Percentiles rank a stretch among this genome's conserved stretches.
These are phyloP conservation scores for Eidolon dupreanum DNA, from an alignment of 2,797 vertebrate species.

Conservation along the genomic window DNA sequence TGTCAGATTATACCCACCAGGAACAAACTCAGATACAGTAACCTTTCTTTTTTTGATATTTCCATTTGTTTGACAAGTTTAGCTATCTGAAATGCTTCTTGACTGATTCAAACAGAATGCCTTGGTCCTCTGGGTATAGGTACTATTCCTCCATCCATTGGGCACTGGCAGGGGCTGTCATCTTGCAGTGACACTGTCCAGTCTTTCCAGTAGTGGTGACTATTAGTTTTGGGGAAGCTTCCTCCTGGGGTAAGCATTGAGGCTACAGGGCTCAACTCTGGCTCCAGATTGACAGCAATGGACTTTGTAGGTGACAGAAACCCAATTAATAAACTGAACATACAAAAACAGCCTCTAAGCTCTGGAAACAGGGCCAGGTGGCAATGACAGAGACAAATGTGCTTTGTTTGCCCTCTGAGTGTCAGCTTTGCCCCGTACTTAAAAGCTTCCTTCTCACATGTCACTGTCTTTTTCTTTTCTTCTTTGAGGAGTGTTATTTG, in stretches of 20 bases:
- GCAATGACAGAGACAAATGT: constrained; percentile 10
- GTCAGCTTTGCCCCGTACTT: not conserved
- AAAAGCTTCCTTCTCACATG: not conserved
- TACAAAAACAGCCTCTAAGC: not conserved
- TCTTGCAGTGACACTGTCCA: not conserved
- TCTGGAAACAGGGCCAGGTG: not conserved
- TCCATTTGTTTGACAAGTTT: not conserved
- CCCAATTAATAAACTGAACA: not conserved
- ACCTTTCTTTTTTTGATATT: not conserved
- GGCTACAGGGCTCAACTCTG: not conserved
- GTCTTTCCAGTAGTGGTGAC: not conserved
- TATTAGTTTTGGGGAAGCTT: not conserved
- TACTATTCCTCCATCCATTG: not conserved
- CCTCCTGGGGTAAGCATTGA: not conserved
- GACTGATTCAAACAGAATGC: not conserved
- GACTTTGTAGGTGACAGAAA: constrained; percentile 38
- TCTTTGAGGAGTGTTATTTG: not conserved
- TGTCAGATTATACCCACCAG: not conserved
- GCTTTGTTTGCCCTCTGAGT: not conserved
- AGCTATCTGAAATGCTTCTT: not conserved
- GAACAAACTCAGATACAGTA: not conserved
- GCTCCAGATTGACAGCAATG: not conserved
- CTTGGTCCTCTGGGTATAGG: not conserved
- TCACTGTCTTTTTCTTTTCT: not conserved
- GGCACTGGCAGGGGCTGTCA: not conserved